phyloP scores from a whole-genome alignment of 2,888 invertebrate species.

The Anoplius nigerrimus region DNA sequence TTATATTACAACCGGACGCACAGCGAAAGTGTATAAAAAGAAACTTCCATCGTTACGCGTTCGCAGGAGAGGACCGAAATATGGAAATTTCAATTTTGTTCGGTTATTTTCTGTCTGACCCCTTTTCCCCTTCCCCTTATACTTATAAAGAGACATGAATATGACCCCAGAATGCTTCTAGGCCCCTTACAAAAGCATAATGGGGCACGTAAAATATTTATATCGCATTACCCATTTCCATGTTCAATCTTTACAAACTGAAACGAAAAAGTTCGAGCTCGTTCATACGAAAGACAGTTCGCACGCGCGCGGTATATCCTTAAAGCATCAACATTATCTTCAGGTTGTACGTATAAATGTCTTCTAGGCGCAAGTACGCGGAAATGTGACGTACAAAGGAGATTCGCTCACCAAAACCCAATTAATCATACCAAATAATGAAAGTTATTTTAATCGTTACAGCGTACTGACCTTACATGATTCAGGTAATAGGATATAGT shows the following conservation, averaged over 20 bases:
- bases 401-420: neutral
- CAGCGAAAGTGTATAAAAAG: slow-evolving; percentile 58
- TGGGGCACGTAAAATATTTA: slow-evolving; percentile 63
- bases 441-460: slow-evolving; percentile 12
- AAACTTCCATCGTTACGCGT: slow-evolving; percentile 6
- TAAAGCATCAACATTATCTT: neutral
- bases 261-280: neutral
- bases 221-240: slow-evolving; percentile 66
- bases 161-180: slow-evolving; percentile 70
- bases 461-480: slow-evolving; percentile 19
- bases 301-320: neutral
- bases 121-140: too few relatives aligned
- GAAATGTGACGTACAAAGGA: neutral
- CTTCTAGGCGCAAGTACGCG: neutral
- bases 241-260: neutral
- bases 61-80: slow-evolving; percentile 32
- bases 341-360: slow-evolving; percentile 9
- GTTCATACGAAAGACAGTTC: slow-evolving; percentile 1
- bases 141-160: slow-evolving; percentile 59
- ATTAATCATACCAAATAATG: neutral
- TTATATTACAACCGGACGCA: slow-evolving; percentile 60
- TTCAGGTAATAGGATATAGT: slow-evolving; percentile 51
- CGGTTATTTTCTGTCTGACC: too few relatives aligned
- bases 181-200: slow-evolving; percentile 68
- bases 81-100: slow-evolving; percentile 51